These are phyloP conservation scores for Macrocentrus cingulum DNA, from an alignment of 1,140 invertebrate genomes.

Conservation along the genomic window DNA sequence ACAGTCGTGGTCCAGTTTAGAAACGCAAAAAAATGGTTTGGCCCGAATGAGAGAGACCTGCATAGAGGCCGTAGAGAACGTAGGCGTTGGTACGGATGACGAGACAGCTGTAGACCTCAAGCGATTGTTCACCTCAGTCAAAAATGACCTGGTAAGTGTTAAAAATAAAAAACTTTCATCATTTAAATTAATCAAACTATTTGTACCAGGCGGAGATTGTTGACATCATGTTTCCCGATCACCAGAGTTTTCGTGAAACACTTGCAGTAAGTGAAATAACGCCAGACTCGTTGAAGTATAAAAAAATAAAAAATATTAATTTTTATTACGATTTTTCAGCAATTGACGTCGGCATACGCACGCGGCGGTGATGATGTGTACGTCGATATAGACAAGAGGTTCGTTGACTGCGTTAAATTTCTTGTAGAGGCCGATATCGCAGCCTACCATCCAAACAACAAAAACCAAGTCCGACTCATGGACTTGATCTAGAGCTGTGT, in stretches of 20 bases:
- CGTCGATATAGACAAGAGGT: constrained; percentile 33
- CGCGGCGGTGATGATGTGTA: constrained; percentile 51
- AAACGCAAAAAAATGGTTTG: constrained; percentile 37
- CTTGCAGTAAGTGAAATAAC: no score
- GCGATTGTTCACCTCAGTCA: constrained; percentile 34
- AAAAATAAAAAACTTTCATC: background rate
- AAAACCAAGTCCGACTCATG: constrained; percentile 41
- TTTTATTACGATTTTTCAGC: constrained; percentile 33
- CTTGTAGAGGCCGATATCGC: constrained; percentile 43
- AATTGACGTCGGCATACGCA: constrained; percentile 33
- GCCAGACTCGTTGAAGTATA: constrained; percentile 14
- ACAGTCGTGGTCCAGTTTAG: constrained; percentile 36
- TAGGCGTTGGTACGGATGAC: constrained; percentile 29
- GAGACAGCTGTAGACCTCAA: constrained; percentile 28
- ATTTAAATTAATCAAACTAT: background rate
- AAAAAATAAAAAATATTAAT: constrained; percentile 13
- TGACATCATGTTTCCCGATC: constrained; percentile 37
- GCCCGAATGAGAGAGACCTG: constrained; percentile 40
- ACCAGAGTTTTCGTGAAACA: constrained; percentile 28
- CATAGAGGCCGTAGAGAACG: constrained; percentile 21
- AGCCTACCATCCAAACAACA: constrained; percentile 46
- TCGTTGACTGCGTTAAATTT: constrained; percentile 34
- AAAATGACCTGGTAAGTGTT: constrained; percentile 43
- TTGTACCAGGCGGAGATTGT: constrained; percentile 34
- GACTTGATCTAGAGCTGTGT: constrained; percentile 30